A percentile compares a stretch with the other conserved stretches of the same genome.
These are phyloP conservation scores for Rutilus rutilus DNA, from an alignment of 2,113 vertebrate genomes.

Conservation along the genomic window DNA sequence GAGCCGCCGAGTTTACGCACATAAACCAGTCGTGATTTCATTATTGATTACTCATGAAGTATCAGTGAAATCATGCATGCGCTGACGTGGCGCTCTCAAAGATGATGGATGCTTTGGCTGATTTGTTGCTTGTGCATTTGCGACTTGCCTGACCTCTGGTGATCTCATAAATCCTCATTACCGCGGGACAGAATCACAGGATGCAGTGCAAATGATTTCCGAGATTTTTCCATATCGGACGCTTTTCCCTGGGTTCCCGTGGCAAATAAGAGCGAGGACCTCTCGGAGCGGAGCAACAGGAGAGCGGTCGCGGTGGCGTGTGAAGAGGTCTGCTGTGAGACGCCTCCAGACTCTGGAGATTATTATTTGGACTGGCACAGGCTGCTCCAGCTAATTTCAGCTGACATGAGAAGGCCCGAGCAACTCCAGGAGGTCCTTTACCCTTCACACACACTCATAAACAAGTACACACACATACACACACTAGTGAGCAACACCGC, in stretches of 20 bases:
- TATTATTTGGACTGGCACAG: conserved; percentile 49
- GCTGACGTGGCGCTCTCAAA: conserved; percentile 2
- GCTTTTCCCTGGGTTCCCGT: neutral
- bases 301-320: conserved; percentile 15
- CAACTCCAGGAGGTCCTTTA: conserved; percentile 57
- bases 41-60: conserved; percentile 1
- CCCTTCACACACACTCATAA: conserved; percentile 50
- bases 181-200: neutral
- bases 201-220: neutral
- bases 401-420: conserved; percentile 45
- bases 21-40: conserved; percentile 27
- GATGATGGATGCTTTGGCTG: conserved; percentile 30
- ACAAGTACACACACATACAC: conserved; percentile 17
- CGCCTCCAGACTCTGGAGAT: conserved; percentile 51
- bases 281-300: conserved; percentile 35
- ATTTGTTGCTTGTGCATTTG: conserved; percentile 15
- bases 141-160: neutral
- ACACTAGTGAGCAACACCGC: neutral
- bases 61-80: conserved; percentile 25
- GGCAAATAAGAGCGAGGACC: conserved; percentile 41
- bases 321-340: conserved; percentile 37
- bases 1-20: neutral
- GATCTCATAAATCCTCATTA: conserved; percentile 41
- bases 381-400: conserved; percentile 53
- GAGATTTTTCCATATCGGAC: neutral